Evolutionary conservation across 1,140 invertebrate genomes (phyloP).

Genomic region (Camponotus vicinus): DNA sequence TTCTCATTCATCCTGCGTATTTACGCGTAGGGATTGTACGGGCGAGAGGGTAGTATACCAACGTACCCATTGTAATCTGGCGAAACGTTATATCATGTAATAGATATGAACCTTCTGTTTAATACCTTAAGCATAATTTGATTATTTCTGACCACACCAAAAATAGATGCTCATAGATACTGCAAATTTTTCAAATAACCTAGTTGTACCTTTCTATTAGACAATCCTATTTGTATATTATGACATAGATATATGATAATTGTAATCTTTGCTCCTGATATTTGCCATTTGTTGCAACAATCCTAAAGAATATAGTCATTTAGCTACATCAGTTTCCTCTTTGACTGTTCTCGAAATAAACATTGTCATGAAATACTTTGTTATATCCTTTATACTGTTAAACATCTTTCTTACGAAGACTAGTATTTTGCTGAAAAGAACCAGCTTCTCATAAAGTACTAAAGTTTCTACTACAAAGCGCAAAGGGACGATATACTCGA

Average conservation of each 20-base stretch:
- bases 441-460: constrained; percentile 20
- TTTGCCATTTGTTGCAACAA: not conserved
- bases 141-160: constrained; percentile 37
- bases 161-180: constrained; percentile 1
- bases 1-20: constrained; percentile 14
- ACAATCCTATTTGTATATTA: not conserved
- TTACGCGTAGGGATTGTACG: not conserved
- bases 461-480: constrained; percentile 30
- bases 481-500: constrained; percentile 24
- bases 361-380: not conserved
- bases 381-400: constrained; percentile 42
- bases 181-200: constrained; percentile 16
- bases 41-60: constrained; percentile 1
- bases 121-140: constrained; percentile 27
- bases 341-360: constrained; percentile 5
- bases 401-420: not conserved
- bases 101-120: constrained; percentile 24
- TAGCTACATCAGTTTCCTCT: not conserved
- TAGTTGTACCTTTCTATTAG: constrained; percentile 1
- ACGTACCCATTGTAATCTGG: constrained; percentile 14
- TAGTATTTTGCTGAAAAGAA: not conserved
- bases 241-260: constrained; percentile 6
- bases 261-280: not conserved
- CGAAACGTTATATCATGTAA: constrained; percentile 43
- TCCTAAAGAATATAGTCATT: not conserved